Conservation (phyloP, 1,140 invertebrate species). For the Drosophila asahinai region DNA sequence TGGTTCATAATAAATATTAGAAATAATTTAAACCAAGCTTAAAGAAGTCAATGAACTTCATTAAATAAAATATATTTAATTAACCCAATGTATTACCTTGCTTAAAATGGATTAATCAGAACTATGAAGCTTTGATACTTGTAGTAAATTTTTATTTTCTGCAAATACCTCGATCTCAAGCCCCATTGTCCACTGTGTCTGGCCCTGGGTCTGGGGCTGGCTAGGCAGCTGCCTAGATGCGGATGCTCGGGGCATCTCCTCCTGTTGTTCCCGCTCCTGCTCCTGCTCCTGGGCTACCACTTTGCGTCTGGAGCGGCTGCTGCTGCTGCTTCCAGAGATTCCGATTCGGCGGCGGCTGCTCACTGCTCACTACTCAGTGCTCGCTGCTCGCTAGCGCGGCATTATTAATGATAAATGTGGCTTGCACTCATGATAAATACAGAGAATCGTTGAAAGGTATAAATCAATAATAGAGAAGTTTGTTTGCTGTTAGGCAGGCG, state of each 20-base stretch:
- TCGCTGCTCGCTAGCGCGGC: constrained; percentile 55
- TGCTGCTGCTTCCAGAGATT: constrained; percentile 11
- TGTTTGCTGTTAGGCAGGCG: constrained; percentile 75
- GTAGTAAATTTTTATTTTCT: not conserved
- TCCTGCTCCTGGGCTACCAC: constrained; percentile 49
- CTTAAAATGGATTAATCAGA: not conserved
- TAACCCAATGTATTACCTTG: too few species aligned
- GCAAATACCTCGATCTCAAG: not conserved
- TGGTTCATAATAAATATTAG: too few species aligned
- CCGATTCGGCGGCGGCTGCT: constrained; percentile 25
- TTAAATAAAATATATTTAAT: too few species aligned
- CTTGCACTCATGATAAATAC: constrained; percentile 85
- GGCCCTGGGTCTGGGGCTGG: constrained; percentile 40
- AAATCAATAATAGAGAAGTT: constrained; percentile 84
- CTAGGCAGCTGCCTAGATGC: constrained; percentile 60
- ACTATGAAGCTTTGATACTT: too few species aligned
- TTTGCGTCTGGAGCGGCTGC: constrained; percentile 50
- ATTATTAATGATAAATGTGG: constrained; percentile 85
- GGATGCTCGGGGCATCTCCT: constrained; percentile 63
- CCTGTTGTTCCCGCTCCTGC: constrained; percentile 21
- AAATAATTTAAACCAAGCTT: too few species aligned
- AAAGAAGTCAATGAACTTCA: too few species aligned
- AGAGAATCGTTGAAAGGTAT: constrained; percentile 85
- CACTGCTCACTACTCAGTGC: constrained; percentile 17
- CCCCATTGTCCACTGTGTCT: constrained; percentile 38